Base-by-base conservation (phyloP, 1,140 invertebrate genomes). In the Propsilocerus akamusi region DNA sequence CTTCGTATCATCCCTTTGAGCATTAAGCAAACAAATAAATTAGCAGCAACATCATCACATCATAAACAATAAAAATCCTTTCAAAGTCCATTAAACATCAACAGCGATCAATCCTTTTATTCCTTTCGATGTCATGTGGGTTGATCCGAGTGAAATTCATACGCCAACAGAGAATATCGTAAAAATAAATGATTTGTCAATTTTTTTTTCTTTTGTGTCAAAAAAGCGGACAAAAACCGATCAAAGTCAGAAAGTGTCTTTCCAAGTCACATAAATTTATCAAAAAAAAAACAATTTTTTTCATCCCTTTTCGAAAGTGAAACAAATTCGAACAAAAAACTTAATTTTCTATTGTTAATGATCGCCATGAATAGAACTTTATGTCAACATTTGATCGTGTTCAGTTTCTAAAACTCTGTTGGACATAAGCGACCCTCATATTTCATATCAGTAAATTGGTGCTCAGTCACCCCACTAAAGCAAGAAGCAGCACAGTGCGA, bases 181-280 rank as follows among this genome's bases (percentile, higher is more conserved):
- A 41, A 41, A 41, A 41, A 41, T 41, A 41, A 41, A 41, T 41
- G 34, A 41, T 41, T 41, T 41, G 34, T 41, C 34, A 41, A 41
- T 12, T 20, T 20, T 20, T 10, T 20, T 30, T 30, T 30, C 10
- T 30, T 11, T 30, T 30, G 28, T 30, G 34, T 20, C 34, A 11
- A 17, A 41, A 41, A 5, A 41, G 22, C 22, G 14, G 34, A 20
- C 8, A 20, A 5, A 30, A n/a, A n/a, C n/a, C n/a, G 28, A 20
- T 7, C 14, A 17, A 7, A 41, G 6, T 7, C 11, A 41, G 20
- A 17, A 41, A 17, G 17, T 41, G 34, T 41, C 34, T 20, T 41
- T 10, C 28, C 22, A 17, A 20, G 34, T 41, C 34, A 41, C 32
- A 37, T 17, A n/a, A 37, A 30, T 30, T 30, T 30, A 30, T 6